phyloP scores from a whole-genome alignment of 1,140 invertebrate genomes.

The Cydia strobilella region DNA sequence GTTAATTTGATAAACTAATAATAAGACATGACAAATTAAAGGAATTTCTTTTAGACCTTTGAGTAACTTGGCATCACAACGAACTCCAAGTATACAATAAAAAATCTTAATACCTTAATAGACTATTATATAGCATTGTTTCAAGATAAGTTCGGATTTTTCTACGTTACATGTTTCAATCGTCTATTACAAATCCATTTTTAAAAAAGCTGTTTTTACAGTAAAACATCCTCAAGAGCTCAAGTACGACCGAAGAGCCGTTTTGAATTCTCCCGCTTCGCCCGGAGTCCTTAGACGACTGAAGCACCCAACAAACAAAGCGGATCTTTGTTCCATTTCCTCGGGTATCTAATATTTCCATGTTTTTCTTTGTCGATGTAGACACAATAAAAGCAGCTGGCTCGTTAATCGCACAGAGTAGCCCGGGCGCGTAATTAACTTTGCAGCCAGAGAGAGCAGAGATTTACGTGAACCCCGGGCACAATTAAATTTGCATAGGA shows the following conservation, averaged over 20 bases:
- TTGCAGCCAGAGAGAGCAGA: constrained; percentile 68
- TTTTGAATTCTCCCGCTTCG: background rate
- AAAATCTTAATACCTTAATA: too few species aligned
- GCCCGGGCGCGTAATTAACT: constrained; percentile 73
- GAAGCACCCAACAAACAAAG: constrained; percentile 18
- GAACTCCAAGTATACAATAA: too few species aligned
- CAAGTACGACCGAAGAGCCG: background rate
- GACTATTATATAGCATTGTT: too few species aligned
- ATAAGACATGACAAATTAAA: background rate
- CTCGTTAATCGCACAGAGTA: constrained; percentile 72
- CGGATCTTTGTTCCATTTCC: constrained; percentile 17
- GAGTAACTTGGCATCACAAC: too few species aligned
- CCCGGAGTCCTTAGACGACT: background rate
- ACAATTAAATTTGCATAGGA: constrained; percentile 80
- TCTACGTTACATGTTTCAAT: too few species aligned
- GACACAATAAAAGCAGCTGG: constrained; percentile 70
- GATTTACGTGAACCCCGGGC: constrained; percentile 75
- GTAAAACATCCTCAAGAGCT: background rate
- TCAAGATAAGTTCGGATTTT: too few species aligned
- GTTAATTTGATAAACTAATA: background rate
- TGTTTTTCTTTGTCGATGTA: constrained; percentile 69
- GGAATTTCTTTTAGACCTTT: too few species aligned
- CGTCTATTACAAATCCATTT: too few species aligned
- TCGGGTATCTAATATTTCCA: constrained; percentile 45
- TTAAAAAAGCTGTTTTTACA: background rate